Evolutionary conservation across 2,888 invertebrate species (phyloP).

Genomic region (Acheta domesticus): DNA sequence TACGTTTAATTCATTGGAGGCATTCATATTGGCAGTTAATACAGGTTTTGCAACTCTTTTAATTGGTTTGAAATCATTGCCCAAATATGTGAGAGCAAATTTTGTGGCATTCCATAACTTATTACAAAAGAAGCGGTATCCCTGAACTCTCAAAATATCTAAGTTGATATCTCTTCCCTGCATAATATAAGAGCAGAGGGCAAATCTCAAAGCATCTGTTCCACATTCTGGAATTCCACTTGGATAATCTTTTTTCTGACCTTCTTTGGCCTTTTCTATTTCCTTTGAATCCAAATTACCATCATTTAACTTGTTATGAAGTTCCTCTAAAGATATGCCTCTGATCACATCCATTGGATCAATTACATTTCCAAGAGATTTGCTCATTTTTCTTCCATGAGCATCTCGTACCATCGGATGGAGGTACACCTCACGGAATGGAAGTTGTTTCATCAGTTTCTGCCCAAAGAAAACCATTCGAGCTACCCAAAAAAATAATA

Average conservation of each 20-base stretch:
- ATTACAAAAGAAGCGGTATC: conserved; percentile 96
- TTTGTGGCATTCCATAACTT: conserved; percentile 98
- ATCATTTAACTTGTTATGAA: conserved; percentile 68
- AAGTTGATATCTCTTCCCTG: conserved; percentile 92
- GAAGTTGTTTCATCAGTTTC: conserved; percentile 82
- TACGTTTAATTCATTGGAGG: neutral
- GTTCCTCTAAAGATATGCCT: conserved; percentile 73
- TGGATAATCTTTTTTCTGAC: conserved; percentile 62
- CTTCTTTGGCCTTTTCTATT: conserved; percentile 66
- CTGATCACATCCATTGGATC: conserved; percentile 94
- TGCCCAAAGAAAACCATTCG: conserved; percentile 98
- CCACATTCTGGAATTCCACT: conserved; percentile 97
- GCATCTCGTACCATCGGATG: conserved; percentile 98
- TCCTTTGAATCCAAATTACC: conserved; percentile 87
- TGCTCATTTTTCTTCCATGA: conserved; percentile 98
- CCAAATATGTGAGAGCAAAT: conserved; percentile 66
- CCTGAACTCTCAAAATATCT: conserved; percentile 89
- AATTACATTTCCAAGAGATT: conserved; percentile 96
- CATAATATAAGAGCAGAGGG: conserved; percentile 81
- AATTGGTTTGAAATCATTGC: conserved; percentile 39
- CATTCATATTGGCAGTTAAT: neutral
- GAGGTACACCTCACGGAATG: conserved; percentile 89
- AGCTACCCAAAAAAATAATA: conserved; percentile 99
- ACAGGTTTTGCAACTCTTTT: neutral
- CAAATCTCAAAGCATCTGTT: conserved; percentile 89